Evolutionary conservation across 2,888 invertebrate species (phyloP).

Genomic region (Operophtera brumata): DNA sequence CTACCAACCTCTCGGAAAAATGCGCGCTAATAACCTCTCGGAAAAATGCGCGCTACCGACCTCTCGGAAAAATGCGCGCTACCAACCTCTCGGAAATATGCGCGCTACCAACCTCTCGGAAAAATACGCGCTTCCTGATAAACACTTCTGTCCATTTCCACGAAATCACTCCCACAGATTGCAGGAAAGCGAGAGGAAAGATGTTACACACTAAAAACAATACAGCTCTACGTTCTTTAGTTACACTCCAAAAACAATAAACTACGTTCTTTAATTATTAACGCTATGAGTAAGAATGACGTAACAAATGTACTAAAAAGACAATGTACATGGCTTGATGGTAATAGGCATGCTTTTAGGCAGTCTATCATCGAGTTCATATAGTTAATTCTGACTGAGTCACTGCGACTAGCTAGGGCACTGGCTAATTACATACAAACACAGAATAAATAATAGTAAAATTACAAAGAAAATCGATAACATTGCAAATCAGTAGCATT

Average conservation of each 20-base stretch:
- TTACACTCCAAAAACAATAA: background rate
- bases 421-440: constrained; percentile 24
- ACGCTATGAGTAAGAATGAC: constrained; percentile 5
- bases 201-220: too few species aligned
- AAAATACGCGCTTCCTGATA: too few species aligned
- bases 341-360: constrained; percentile 1
- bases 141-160: too few species aligned
- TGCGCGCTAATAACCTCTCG: too few species aligned
- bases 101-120: too few species aligned
- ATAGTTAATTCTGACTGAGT: background rate
- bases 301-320: constrained; percentile 12
- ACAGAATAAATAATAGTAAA: constrained; percentile 14
- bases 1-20: too few species aligned
- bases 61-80: too few species aligned
- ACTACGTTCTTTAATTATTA: constrained; percentile 1
- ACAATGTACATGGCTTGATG: constrained; percentile 14
- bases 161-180: too few species aligned
- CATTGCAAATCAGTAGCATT: constrained; percentile 14
- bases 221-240: background rate
- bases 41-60: too few species aligned
- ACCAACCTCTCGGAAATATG: too few species aligned
- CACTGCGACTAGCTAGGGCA: background rate
- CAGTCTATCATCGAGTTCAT: constrained; percentile 1
- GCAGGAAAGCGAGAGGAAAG: too few species aligned
- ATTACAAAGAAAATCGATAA: constrained; percentile 20